Base-by-base conservation (phyloP, 2,797 vertebrate species). In the Paramormyrops hopkinsi region DNA sequence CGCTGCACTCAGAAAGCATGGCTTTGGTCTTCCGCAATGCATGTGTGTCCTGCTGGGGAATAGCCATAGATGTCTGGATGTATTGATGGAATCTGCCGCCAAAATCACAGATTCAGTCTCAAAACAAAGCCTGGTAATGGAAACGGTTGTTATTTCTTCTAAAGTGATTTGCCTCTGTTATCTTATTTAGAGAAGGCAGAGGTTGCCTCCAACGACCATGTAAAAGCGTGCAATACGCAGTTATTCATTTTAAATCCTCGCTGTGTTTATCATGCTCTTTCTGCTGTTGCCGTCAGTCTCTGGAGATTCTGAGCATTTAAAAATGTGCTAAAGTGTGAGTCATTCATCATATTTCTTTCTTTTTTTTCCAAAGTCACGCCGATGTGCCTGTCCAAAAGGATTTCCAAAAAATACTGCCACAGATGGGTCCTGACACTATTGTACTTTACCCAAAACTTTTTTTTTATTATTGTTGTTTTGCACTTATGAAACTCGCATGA, bases 181-280 rank as follows among this genome's bases (percentile, higher is more conserved):
- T 53, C 88, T 90, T 50, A 33, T 89, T 89, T 22, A 79, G 73
- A 87, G 89, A 90, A 89, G 88, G 73, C 65, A 91, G 73, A 65
- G 88, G 89, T 91, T 87, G 88, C 88, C 84, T 62, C 90, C 69
- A 25, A 86, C 44, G 44, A 85, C 89, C 89, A 88, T 89, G 33
- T 65, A 92, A 89, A 33, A 53, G 46, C 88, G 25, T 46, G 88
- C 65, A 14, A 90, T 88, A 89, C 88, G 89, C 89, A 88, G 89
- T 83, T 90, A 89, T 90, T 90, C 87, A 91, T 91, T 90, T 89
- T 87, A 90, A 91, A 90, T 91, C 91, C 87, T 90, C 89, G 53
- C 90, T 89, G 91, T 90, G 91, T 91, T 91, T 89, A 91, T 89
- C 65, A 76, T 79, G 83, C 88, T 73, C 87, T 86, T 46, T 7